Percentiles rank a stretch among this genome's conserved stretches.
Conservation (phyloP, 2,888 invertebrate species). For the Drosophila kambysellisi region DNA sequence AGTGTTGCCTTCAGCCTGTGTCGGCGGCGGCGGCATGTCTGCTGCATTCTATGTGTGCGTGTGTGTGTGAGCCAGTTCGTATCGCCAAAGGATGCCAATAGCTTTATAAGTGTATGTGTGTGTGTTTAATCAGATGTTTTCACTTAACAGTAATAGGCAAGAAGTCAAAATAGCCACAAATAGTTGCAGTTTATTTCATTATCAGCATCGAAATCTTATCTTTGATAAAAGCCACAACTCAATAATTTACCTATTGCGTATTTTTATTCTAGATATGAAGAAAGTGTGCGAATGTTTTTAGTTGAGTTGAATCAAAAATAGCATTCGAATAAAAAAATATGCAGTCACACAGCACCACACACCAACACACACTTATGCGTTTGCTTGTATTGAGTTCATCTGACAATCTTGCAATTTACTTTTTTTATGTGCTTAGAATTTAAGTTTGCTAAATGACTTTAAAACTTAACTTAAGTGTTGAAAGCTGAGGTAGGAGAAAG, state of each 20-base stretch:
- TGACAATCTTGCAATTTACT: slow-evolving; percentile 4
- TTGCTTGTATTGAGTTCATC: neutral
- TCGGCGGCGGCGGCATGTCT: slow-evolving; percentile 43
- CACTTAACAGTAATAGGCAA: slow-evolving; percentile 1
- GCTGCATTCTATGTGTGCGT: slow-evolving; percentile 12
- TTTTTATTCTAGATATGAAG: slow-evolving; percentile 6
- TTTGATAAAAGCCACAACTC: slow-evolving; percentile 31
- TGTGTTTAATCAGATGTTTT: slow-evolving; percentile 35
- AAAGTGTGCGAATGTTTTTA: slow-evolving; percentile 8
- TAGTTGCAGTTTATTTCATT: slow-evolving; percentile 15
- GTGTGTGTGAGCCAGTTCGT: slow-evolving; percentile 29
- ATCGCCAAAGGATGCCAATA: slow-evolving; percentile 32
- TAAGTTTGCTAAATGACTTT: neutral
- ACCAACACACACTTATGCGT: neutral
- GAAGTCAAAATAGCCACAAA: slow-evolving; percentile 4
- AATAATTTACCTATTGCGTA: slow-evolving; percentile 29
- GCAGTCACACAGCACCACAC: slow-evolving; percentile 1
- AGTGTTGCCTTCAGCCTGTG: slow-evolving; percentile 37
- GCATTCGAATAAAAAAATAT: slow-evolving; percentile 33
- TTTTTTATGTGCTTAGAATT: neutral
- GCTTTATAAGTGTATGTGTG: slow-evolving; percentile 1
- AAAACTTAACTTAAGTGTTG: neutral
- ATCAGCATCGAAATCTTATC: slow-evolving; percentile 52
- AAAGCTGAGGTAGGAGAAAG: neutral
- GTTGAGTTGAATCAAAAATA: slow-evolving; percentile 45